Evolutionary conservation across 2,797 vertebrate genomes (phyloP), one percentile per base, ranked within the genome.

Genomic region (Acridotheres tristis): DNA sequence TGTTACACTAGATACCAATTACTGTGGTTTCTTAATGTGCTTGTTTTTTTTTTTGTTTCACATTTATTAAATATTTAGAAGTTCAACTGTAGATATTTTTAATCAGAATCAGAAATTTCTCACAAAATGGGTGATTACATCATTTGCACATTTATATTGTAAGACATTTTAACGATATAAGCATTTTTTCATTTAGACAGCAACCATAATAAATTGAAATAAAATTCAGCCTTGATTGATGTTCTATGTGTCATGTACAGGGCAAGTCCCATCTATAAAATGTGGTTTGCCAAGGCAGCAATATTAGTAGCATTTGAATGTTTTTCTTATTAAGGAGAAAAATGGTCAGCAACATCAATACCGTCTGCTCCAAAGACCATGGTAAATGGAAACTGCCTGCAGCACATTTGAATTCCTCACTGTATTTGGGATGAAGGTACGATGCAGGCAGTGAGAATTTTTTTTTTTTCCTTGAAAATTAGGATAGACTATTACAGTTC

Each of bases 251-350:
- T 98, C 98, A 97, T 95, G 93, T 97, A 95, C 87, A 93, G 97
- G 97, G 94, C 97, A 97, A 97, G 97, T 97, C 94, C 97, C 97
- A 98, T 98, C 97, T 98, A 97, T 98, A 98, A 97, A 97, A 95
- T 96, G 96, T 96, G 96, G 96, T 98, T 98, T 97, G 97, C 97
- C 96, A 97, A 97, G 97, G 96, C 97, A 98, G 97, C 98, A 98
- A 98, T 98, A 97, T 98, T 98, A 98, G 97, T 97, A 98, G 96
- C 97, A 98, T 98, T 98, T 98, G 97, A 98, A 98, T 98, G 97
- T 98, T 98, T 98, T 98, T 98, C 97, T 98, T 98, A 98, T 98
- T 98, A 98, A 98, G 96, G 96, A 97, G 97, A 98, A 98, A 98
- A 98, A 98, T 97, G 97, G 95, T 95, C 93, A 95, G 96, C 93